Conservation (phyloP, 2,888 invertebrate species). For the Anoplius nigerrimus region DNA sequence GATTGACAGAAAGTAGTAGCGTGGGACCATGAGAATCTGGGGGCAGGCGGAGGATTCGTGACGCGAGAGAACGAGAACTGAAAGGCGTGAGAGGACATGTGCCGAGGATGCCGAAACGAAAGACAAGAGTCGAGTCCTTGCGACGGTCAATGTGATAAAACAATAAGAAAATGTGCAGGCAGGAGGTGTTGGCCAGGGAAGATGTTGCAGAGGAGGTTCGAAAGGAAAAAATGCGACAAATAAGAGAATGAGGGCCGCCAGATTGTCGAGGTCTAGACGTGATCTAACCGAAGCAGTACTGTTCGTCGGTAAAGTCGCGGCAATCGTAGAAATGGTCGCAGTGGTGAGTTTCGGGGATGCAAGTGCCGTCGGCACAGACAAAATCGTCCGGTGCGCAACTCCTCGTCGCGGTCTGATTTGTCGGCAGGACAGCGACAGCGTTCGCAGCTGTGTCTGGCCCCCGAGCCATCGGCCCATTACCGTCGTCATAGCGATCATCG, state of each 20-base stretch:
- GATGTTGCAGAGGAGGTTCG: no score
- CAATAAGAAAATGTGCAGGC: no score
- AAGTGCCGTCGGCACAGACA: conserved; percentile 81
- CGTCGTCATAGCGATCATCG: conserved; percentile 40
- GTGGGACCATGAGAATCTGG: conserved; percentile 65
- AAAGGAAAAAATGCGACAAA: neutral
- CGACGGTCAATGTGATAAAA: neutral
- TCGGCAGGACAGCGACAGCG: conserved; percentile 59
- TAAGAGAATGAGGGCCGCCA: conserved; percentile 47
- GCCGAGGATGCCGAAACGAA: no score
- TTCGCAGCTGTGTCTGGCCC: conserved; percentile 75
- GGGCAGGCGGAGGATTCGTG: neutral
- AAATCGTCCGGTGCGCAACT: conserved; percentile 75
- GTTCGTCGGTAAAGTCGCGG: conserved; percentile 92
- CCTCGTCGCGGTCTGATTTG: conserved; percentile 67
- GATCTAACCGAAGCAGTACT: conserved; percentile 85
- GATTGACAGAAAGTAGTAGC: conserved; percentile 65
- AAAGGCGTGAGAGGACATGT: neutral
- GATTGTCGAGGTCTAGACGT: conserved; percentile 65
- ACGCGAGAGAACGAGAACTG: neutral
- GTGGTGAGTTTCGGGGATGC: conserved; percentile 85
- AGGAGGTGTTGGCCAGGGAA: no score
- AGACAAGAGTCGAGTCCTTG: neutral
- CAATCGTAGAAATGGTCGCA: conserved; percentile 95
- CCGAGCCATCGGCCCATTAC: conserved; percentile 45